These are phyloP conservation scores for Fregata magnificens DNA, from an alignment of 2,113 vertebrate species.

Conservation along the genomic window DNA sequence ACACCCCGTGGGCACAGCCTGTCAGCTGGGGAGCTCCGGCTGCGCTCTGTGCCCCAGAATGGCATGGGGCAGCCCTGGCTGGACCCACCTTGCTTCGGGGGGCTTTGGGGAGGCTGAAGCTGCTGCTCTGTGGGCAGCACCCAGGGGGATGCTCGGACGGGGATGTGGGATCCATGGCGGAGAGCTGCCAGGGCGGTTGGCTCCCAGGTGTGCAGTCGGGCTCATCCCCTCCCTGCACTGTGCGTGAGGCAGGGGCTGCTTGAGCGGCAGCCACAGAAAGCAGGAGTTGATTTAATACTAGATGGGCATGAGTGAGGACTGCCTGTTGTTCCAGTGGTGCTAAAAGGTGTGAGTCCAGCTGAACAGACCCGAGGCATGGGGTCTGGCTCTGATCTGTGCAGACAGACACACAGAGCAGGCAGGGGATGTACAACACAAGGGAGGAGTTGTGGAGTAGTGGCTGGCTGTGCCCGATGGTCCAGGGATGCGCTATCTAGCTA, in stretches of 20 bases:
- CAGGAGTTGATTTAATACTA: background rate
- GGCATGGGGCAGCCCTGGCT: background rate
- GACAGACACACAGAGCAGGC: background rate
- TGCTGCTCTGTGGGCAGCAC: background rate
- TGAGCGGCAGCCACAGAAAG: background rate
- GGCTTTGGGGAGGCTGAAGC: background rate
- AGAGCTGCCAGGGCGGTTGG: rapidly evolving
- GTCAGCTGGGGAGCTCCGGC: background rate
- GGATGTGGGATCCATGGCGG: rapidly evolving
- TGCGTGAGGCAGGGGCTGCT: background rate
- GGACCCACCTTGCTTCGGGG: background rate
- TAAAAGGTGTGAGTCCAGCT: background rate
- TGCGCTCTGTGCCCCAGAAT: background rate
- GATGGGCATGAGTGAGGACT: background rate
- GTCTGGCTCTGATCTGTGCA: background rate
- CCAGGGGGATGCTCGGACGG: background rate
- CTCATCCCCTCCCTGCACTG: background rate
- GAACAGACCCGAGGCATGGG: background rate
- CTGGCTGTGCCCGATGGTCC: background rate
- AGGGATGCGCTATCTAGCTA: rapidly evolving
- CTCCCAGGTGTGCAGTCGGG: background rate
- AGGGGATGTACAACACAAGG: background rate
- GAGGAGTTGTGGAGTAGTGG: background rate
- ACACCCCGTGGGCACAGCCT: rapidly evolving
- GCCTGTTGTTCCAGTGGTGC: background rate